Percentiles rank a stretch among this genome's conserved stretches.
Conservation (phyloP, 2,888 invertebrate species). For the Drosophila quasianomalipes region DNA sequence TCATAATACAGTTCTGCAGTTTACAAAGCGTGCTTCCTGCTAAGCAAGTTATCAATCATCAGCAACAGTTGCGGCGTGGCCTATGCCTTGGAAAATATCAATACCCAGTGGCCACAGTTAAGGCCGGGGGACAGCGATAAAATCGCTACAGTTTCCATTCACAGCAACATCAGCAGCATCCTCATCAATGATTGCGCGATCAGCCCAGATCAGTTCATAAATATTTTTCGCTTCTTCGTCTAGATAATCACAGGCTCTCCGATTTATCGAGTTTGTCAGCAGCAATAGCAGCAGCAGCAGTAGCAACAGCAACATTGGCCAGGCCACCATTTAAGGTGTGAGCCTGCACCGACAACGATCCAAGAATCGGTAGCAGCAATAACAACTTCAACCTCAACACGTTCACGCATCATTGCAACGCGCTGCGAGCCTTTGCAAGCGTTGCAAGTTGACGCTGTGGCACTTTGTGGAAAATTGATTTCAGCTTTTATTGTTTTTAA, state of each 20-base stretch:
- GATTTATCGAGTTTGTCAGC: slow-evolving; percentile 69
- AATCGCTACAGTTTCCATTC: slow-evolving; percentile 35
- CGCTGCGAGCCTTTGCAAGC: slow-evolving; percentile 9
- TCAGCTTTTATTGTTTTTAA: slow-evolving; percentile 70
- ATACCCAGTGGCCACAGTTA: slow-evolving; percentile 44
- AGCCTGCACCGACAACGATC: slow-evolving; percentile 51
- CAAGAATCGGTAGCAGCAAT: slow-evolving; percentile 45
- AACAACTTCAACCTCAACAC: slow-evolving; percentile 63
- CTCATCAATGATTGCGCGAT: slow-evolving; percentile 63
- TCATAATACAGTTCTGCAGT: slow-evolving; percentile 60
- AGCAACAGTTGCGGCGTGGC: slow-evolving; percentile 44
- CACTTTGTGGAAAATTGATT: slow-evolving; percentile 76
- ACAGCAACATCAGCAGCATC: slow-evolving; percentile 36
- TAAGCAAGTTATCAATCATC: slow-evolving; percentile 39
- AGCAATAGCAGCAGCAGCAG: slow-evolving; percentile 1
- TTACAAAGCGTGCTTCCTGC: slow-evolving; percentile 80
- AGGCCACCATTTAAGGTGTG: slow-evolving; percentile 76
- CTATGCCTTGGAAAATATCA: slow-evolving; percentile 55
- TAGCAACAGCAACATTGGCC: slow-evolving; percentile 16
- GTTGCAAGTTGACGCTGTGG: slow-evolving; percentile 30
- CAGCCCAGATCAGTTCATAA: slow-evolving; percentile 69
- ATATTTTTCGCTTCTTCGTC: slow-evolving; percentile 66
- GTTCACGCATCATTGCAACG: slow-evolving; percentile 71
- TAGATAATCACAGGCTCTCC: slow-evolving; percentile 71
- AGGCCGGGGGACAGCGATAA: slow-evolving; percentile 49